Evolutionary conservation across 2,113 vertebrate genomes (phyloP).

Genomic region (Pituophis catenifer): DNA sequence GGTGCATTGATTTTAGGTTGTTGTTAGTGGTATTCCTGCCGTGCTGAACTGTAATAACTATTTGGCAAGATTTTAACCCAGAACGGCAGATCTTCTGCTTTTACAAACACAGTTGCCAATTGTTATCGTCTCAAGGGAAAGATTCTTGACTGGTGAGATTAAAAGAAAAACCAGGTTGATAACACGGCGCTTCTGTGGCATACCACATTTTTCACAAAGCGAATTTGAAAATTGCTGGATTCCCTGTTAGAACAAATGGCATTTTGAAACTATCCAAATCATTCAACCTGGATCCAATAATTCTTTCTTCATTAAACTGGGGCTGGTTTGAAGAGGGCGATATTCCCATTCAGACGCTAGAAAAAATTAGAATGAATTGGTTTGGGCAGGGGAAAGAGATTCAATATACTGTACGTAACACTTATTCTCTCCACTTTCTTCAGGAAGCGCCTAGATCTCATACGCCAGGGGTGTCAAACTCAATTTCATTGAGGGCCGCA

Average conservation of each 20-base stretch:
- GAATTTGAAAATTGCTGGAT: too few species aligned
- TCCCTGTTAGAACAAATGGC: neutral
- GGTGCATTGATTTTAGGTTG: neutral
- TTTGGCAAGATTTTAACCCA: neutral
- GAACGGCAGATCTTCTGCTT: neutral
- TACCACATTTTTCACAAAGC: neutral
- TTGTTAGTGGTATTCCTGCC: neutral
- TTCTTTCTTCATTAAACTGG: neutral
- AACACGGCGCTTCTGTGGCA: neutral
- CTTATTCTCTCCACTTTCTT: neutral
- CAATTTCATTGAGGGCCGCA: too few species aligned
- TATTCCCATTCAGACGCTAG: neutral
- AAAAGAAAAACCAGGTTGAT: neutral
- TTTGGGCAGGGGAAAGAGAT: neutral
- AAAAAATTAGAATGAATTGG: neutral
- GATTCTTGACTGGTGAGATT: neutral
- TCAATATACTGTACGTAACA: neutral
- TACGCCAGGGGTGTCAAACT: neutral
- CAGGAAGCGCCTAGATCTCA: neutral
- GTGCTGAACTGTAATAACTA: neutral
- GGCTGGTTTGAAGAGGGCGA: neutral
- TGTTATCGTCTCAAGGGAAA: neutral
- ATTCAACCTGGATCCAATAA: neutral
- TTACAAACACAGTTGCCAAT: neutral
- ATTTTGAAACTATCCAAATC: neutral